Percentiles rank a stretch among this genome's conserved stretches.
Conservation (phyloP, 2,888 invertebrate species). For the Polyommatus iphigenia region DNA sequence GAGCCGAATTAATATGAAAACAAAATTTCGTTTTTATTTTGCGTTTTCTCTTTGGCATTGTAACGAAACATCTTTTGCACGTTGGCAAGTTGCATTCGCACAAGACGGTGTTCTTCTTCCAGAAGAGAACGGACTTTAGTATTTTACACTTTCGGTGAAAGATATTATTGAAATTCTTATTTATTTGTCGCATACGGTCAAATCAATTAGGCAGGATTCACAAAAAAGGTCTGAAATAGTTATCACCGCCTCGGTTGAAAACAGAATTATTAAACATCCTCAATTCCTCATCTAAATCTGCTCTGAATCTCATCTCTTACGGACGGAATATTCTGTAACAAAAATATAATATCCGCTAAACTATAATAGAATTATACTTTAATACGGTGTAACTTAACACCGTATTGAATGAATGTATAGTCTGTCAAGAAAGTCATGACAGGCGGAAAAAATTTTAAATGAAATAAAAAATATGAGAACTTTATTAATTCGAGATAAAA, state of each 20-base stretch:
- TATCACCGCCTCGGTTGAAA: neutral
- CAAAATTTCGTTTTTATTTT: neutral
- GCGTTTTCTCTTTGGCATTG: constrained; percentile 45
- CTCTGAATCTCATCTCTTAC: constrained; percentile 49
- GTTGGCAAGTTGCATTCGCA: constrained; percentile 48
- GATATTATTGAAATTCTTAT: neutral
- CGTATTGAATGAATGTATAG: too few species aligned
- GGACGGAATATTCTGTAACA: constrained; percentile 49
- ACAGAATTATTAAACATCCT: neutral
- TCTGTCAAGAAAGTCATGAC: too few species aligned
- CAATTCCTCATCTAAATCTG: constrained; percentile 44
- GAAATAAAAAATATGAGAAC: too few species aligned
- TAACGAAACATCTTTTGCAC: constrained; percentile 50
- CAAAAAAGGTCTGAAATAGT: neutral
- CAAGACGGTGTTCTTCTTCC: constrained; percentile 41
- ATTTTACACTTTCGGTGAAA: neutral
- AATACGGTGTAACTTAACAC: too few species aligned
- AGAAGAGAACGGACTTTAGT: constrained; percentile 7
- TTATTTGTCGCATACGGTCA: neutral
- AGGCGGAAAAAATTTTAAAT: too few species aligned
- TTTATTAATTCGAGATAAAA: too few species aligned
- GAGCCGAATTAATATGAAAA: neutral
- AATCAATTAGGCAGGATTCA: neutral
- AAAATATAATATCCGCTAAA: neutral
- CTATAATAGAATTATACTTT: neutral